These are phyloP conservation scores for Eupeodes corollae DNA, from an alignment of 1,140 invertebrate species.

Conservation along the genomic window DNA sequence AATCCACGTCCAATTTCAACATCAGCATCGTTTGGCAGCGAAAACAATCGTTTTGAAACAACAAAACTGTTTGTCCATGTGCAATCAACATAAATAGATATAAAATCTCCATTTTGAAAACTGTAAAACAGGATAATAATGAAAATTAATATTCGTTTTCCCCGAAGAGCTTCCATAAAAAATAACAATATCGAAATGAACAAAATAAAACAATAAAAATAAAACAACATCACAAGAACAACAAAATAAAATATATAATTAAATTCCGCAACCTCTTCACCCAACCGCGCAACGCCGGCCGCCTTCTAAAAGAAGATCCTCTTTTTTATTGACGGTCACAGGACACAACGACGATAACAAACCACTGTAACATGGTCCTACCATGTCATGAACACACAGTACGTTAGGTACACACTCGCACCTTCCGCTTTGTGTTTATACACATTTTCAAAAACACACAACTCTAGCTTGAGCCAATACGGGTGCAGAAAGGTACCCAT, in stretches of 20 bases:
- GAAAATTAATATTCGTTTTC: too few relatives aligned
- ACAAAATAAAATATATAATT: too few relatives aligned
- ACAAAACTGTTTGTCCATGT: slow-evolving; percentile 36
- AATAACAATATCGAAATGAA: background rate
- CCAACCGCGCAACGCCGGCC: too few relatives aligned
- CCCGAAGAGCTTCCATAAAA: background rate
- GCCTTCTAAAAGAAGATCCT: too few relatives aligned
- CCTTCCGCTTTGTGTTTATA: too few relatives aligned
- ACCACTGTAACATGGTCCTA: too few relatives aligned
- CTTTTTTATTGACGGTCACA: too few relatives aligned
- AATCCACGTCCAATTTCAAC: slow-evolving; percentile 37
- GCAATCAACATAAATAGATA: slow-evolving; percentile 36
- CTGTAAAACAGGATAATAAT: slow-evolving; percentile 8
- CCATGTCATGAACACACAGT: too few relatives aligned
- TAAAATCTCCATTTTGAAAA: slow-evolving; percentile 37
- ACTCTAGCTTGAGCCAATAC: background rate
- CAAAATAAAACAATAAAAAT: background rate
- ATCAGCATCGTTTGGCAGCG: slow-evolving; percentile 30
- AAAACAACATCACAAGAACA: too few relatives aligned
- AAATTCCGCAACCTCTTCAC: too few relatives aligned
- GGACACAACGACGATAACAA: too few relatives aligned
- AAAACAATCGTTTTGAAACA: slow-evolving; percentile 31
- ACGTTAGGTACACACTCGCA: too few relatives aligned
- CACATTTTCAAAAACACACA: slow-evolving; percentile 2
- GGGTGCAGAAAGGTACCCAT: background rate